Evolutionary conservation across 1,140 invertebrate species (phyloP).

Genomic region (Lordiphosa stackelbergi): DNA sequence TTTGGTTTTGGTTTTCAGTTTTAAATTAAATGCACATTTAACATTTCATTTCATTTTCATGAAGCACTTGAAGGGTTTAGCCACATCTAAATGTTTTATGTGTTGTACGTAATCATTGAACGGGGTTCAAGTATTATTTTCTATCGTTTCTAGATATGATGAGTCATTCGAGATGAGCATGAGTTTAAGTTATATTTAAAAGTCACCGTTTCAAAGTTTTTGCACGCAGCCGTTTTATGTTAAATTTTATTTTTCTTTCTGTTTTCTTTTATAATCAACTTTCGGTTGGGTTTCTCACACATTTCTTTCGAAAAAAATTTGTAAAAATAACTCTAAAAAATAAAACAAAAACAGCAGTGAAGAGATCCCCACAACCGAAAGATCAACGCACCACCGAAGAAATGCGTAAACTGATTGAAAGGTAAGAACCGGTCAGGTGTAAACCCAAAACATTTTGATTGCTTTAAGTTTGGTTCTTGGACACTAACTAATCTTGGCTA

Average conservation of each 20-base stretch:
- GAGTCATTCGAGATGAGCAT: constrained; percentile 24
- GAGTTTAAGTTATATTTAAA: not conserved
- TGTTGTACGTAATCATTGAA: constrained; percentile 43
- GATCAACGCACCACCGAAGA: constrained; percentile 94
- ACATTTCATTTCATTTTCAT: constrained; percentile 40
- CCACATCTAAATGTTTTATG: constrained; percentile 53
- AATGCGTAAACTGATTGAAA: constrained; percentile 97
- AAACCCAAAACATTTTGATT: constrained; percentile 4
- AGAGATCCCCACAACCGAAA: constrained; percentile 81
- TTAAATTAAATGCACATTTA: constrained; percentile 23
- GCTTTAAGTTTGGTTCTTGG: not conserved
- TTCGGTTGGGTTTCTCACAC: constrained; percentile 37
- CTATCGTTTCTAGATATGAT: constrained; percentile 19
- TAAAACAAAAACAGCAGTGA: constrained; percentile 62
- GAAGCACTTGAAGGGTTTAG: constrained; percentile 23
- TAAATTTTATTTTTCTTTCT: constrained; percentile 52
- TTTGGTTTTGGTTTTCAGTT: constrained; percentile 13
- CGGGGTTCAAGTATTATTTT: constrained; percentile 19
- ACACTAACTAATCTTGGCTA: constrained; percentile 10
- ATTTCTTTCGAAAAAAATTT: constrained; percentile 23
- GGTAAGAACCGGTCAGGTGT: constrained; percentile 80
- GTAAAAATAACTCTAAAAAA: constrained; percentile 4
- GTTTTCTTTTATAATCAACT: constrained; percentile 44
- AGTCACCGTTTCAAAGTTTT: too few relatives aligned
- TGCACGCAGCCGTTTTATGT: constrained; percentile 30